Conservation (phyloP, 2,888 invertebrate genomes). For the Drosophila macrospina region DNA sequence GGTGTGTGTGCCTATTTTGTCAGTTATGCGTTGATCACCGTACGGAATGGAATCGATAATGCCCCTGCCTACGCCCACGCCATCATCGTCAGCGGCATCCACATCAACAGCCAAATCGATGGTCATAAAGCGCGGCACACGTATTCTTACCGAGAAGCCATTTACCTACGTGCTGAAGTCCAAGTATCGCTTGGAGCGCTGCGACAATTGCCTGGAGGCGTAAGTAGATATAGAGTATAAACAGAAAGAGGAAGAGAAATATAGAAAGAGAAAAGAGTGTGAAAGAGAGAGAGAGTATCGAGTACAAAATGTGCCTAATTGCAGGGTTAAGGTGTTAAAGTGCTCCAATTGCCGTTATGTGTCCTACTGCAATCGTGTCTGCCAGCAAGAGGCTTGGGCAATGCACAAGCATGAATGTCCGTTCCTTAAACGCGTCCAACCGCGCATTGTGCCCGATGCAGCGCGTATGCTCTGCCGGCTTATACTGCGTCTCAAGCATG, state of each 20-base stretch:
- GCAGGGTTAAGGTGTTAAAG: conserved; percentile 90
- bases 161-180: conserved; percentile 91
- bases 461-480: conserved; percentile 92
- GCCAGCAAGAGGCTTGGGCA: conserved; percentile 93
- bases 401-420: conserved; percentile 94
- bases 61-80: background rate
- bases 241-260: no score
- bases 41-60: conserved; percentile 36
- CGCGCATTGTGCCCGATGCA: conserved; percentile 92
- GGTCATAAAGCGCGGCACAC: conserved; percentile 86
- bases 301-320: background rate
- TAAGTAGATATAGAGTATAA: conserved; percentile 84
- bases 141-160: conserved; percentile 90
- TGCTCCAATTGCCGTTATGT: conserved; percentile 94
- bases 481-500: conserved; percentile 87
- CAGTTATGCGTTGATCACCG: conserved; percentile 10
- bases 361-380: conserved; percentile 92
- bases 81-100: conserved; percentile 6
- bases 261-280: no score
- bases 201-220: conserved; percentile 92
- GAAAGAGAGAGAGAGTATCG: no score
- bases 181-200: conserved; percentile 89
- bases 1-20: conserved; percentile 32
- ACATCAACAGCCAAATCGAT: background rate
- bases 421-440: conserved; percentile 90